These are phyloP conservation scores for Nettapus auritus DNA, from an alignment of 2,113 vertebrate species.

Conservation along the genomic window DNA sequence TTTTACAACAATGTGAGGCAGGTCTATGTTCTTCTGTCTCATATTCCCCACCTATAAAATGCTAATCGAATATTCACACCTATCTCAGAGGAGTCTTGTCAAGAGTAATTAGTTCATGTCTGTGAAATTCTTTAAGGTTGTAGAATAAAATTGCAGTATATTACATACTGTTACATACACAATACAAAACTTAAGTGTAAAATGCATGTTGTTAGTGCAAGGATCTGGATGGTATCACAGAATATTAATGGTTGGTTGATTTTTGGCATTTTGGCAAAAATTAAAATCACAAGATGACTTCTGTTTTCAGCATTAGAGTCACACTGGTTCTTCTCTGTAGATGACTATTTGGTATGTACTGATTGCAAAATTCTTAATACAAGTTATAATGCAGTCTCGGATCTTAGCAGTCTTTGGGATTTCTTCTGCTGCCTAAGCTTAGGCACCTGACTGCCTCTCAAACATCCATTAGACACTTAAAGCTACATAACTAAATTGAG, in stretches of 20 bases:
- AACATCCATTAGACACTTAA: background rate
- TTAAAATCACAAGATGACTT: background rate
- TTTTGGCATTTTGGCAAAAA: background rate
- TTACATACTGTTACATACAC: background rate
- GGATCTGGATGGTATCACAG: background rate
- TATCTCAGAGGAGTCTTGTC: background rate
- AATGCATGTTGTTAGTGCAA: background rate
- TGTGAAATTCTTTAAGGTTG: background rate
- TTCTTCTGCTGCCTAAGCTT: background rate
- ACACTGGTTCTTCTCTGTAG: background rate
- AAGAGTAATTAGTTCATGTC: constrained; percentile 29
- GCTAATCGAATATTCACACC: constrained; percentile 5
- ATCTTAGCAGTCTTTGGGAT: background rate
- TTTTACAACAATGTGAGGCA: background rate
- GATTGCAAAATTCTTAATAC: background rate
- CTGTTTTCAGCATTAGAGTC: background rate
- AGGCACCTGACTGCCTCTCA: background rate
- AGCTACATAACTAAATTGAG: background rate
- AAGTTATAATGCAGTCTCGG: background rate
- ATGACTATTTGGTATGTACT: background rate
- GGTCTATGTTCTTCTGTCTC: background rate
- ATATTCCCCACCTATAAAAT: background rate
- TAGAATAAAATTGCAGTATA: background rate
- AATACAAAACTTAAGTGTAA: background rate
- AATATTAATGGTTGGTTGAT: background rate